Evolutionary conservation across 2,113 vertebrate genomes (phyloP), one percentile per base, ranked within the genome.

Genomic region (Notothenia coriiceps): DNA sequence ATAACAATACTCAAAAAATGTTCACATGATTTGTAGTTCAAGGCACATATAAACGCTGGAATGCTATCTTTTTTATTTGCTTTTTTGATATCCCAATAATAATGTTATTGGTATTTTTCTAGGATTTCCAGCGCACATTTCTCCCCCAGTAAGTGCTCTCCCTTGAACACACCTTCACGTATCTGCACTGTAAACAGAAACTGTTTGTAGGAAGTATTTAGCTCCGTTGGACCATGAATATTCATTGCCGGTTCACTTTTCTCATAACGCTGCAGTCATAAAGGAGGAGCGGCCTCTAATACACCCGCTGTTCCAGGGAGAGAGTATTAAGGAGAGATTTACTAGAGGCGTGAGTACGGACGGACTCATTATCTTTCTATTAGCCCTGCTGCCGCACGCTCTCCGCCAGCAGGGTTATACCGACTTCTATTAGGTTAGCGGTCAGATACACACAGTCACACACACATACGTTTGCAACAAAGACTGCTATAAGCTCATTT

Each of bases 321-420:
- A 90, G 92, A 92, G 93, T 88, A 95, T 95, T 95, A 95, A 94
- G 92, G 80, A 82, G 90, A 93, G 93, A 94, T 95, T 96, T 95
- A 95, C 95, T 95, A 93, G 93, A 94, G 93, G 86, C 90, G 86
- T 94, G 90, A 93, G 91, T 91, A 86, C 89, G 90, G 90, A 91
- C 90, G 75, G 91, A 91, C 94, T 94, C 93, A 95, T 95, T 96
- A 95, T 95, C 92, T 95, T 93, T 94, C 94, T 94, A 96, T 96
- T 95, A 96, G 93, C 93, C 85, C 90, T 77, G 88, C 88, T 76
- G 82, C 90, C 72, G 82, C 84, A 77, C 68, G 80, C 83, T 84
- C 86, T 79, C 74, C 64, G 84, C 89, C 86, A 91, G 92, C 90
- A 91, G 93, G 92, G 92, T 93, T 90, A 92, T 88, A 93, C 88